Base-by-base conservation (phyloP, 2,797 vertebrate genomes). In the Neomorphus geoffroyi region DNA sequence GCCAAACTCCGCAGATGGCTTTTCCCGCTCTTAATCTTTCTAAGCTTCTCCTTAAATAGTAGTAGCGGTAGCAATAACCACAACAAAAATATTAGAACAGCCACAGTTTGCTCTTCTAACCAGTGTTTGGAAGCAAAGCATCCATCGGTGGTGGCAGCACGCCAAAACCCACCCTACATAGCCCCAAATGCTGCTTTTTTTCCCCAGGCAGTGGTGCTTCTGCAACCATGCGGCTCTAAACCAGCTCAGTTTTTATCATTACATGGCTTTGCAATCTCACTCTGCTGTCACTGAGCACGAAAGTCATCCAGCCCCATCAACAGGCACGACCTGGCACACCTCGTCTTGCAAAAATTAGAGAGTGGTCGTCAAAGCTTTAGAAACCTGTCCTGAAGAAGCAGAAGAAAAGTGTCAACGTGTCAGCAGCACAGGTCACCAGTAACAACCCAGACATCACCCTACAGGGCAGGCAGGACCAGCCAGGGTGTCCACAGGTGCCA, bases 1-100 rank as follows among this genome's bases (percentile, higher is more conserved):
- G 89, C 94, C 86, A 95, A 92, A 23, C 48, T 32, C 80, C 0
- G 15, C 94, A 95, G 94, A 94, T 94, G 94, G 94, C 87, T 66
- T 61, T 65, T 90, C 74, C 46, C 53, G 90, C 61, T 61, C 71
- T 50, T 66, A 35, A 94, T 80, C 86, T 66, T 73, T 21, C 18
- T 10, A 28, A 87, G 82, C 73, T 62, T 87, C 86, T 58, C 66
- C 86, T 85, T 64, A 91, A 79, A 66, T 12, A 91, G 77, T 22
- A 37, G 71, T 23, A n/a, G 71, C 72, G 54, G 45, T 85, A 72
- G 85, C 19, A 91, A 74, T 78, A 93, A 88, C 56, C 67, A 79
- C 93, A 94, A 85, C 84, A 91, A 32, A 85, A 79, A 74, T 74
- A 82, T 19, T 56, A n/a, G 65, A 85, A 45, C 69, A 46, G 35